Evolutionary conservation across 1,140 invertebrate species (phyloP), one percentile per base, ranked within the genome.

Genomic region (Diprion similis): DNA sequence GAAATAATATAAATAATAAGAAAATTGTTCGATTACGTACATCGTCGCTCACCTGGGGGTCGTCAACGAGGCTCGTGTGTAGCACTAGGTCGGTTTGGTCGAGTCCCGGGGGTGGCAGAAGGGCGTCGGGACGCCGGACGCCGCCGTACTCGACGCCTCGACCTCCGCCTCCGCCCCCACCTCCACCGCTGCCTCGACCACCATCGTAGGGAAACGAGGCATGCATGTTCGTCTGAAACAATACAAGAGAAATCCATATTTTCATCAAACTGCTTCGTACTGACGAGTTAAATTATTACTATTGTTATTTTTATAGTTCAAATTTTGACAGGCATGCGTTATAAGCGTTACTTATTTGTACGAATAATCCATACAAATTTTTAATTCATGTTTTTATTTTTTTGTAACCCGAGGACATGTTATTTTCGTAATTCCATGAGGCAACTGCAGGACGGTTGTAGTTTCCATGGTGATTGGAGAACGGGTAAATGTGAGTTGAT

Each of bases 91-190:
- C 87, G 47, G 86, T 87, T 77, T 88, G 87, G 75, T 89, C 88
- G 76, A 89, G 87, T 18, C 87, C 89, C 0, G 85, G 86, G 70
- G 86, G 84, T 76, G 91, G 91, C 47, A 92, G 84, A 11, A 92
- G 87, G 59, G 91, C 90, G 76, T 92, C 92, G 0, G 90, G 90
- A 70, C 92, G 87, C 2, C 91, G 85, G 9, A 92, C 89, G 45
- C 88, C 89, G 73, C 86, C 86, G 70, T 87, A 87, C 69, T 87
- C 87, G 74, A 87, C 86, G 68, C 82, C 80, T 67, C 87, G 75
- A 73, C 85, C 83, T 8, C 83, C 81, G 11, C 82, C 81, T 8
- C 83, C 83, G 9, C 82, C 82, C 8, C 89, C 87, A 15, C 89
- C 89, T 10, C 87, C 83, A 19, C 86, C 80, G 1, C 86, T 80